Evolutionary conservation across 2,888 invertebrate genomes (phyloP), one percentile per base, ranked within the genome.

Genomic region (Plebejus anna): DNA sequence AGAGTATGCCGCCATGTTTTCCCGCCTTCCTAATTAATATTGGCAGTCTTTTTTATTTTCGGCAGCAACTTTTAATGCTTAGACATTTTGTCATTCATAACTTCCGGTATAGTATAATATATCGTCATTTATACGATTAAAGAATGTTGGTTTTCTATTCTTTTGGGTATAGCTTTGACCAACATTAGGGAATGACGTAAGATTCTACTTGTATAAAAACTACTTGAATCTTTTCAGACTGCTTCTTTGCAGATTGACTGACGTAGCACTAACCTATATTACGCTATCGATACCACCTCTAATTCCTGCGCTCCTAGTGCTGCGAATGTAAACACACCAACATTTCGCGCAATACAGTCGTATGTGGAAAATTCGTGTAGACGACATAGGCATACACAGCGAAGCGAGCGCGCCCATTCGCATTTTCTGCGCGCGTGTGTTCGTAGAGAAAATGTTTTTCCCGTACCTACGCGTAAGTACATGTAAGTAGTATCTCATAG

Each of bases 401-500:
- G 61, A 81, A 81, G 82, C 82, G 81, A 83, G 82, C 85, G 84
- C 82, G 84, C 85, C 82, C 83, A 82, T 84, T 85, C 83, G 83
- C 82, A 81, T 81, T 81, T 80, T 80, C 78, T 81, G 83, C 70
- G n/a, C 76, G 72, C 84, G 84, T 85, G 81, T 84, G 85, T 87
- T 86, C 88, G 85, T 86, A 86, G 87, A 88, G 89, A 90, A 90
- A 90, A 90, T 86, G 84, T 86, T 90, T 89, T 89, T 87, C 83
- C 78, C 78, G 80, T 82, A 80, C 80, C 80, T 82, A 82, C 80
- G 78, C 78, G 79, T 81, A 78, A 79, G 81, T 80, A 80, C 81
- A 82, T 87, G 87, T 89, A 90, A 89, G 90, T 89, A 90, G 91
- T 92, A 91, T 92, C 91, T 92, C 90, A 91, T 90, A 89, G 89